phyloP scores from a whole-genome alignment of 2,888 invertebrate species.

The Leptothorax acervorum region DNA sequence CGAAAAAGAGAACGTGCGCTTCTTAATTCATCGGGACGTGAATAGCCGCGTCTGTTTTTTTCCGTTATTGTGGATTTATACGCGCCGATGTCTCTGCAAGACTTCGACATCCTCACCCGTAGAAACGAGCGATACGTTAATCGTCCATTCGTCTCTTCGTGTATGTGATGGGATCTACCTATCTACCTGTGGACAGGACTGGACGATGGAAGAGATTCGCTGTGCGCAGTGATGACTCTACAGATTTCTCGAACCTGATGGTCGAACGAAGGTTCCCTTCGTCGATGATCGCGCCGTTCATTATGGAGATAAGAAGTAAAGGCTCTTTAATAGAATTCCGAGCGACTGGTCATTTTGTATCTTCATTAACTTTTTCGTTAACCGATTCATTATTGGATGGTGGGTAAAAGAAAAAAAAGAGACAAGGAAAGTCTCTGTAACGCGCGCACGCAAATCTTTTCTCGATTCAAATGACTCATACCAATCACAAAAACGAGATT shows the following conservation, averaged over 20 bases:
- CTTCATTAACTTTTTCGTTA: conserved; percentile 61
- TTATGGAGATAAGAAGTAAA: conserved; percentile 66
- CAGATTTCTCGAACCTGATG: conserved; percentile 68
- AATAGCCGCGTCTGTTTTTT: conserved; percentile 37
- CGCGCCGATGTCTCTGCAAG: conserved; percentile 19
- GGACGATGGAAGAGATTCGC: conserved; percentile 49
- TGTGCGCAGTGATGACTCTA: conserved; percentile 69
- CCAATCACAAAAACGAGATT: conserved; percentile 45
- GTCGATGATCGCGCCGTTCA: conserved; percentile 68
- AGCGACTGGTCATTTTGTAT: conserved; percentile 54
- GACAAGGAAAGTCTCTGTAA: conserved; percentile 1
- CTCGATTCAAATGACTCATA: conserved; percentile 53
- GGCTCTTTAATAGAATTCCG: conserved; percentile 72
- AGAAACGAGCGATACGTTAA: conserved; percentile 61
- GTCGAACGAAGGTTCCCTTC: conserved; percentile 55
- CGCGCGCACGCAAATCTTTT: conserved; percentile 31
- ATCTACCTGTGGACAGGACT: conserved; percentile 14
- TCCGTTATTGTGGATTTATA: conserved; percentile 22
- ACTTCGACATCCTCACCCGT: conserved; percentile 59
- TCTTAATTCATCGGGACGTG: conserved; percentile 25
- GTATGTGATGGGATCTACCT: neutral
- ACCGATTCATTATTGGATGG: conserved; percentile 51
- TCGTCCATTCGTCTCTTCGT: conserved; percentile 56
- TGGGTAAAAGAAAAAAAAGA: neutral
- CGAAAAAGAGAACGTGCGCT: conserved; percentile 32